phyloP scores from a whole-genome alignment of 2,113 vertebrate genomes.

The Brachyhypopomus gauderio region DNA sequence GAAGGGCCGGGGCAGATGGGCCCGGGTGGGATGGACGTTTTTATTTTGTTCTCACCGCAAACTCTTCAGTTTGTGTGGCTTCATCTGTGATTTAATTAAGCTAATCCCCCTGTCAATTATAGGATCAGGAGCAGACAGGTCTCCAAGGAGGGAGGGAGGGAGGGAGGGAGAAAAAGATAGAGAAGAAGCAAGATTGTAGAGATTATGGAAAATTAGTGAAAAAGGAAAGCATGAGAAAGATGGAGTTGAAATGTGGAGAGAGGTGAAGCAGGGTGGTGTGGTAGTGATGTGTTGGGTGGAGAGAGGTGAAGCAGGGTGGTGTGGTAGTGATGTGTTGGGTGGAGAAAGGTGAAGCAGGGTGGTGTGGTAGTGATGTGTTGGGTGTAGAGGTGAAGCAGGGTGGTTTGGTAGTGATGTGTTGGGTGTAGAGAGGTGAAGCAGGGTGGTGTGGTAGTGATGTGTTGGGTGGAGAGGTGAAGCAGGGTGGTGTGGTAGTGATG shows the following conservation, averaged over 20 bases:
- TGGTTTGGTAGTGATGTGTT: too few relatives aligned
- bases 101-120: constrained; percentile 55
- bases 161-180: neutral
- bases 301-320: neutral
- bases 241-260: neutral
- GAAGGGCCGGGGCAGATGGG: neutral
- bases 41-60: constrained; percentile 58
- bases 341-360: too few relatives aligned
- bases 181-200: neutral
- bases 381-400: too few relatives aligned
- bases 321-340: too few relatives aligned
- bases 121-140: constrained; percentile 27
- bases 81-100: constrained; percentile 64
- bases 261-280: too few relatives aligned
- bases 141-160: neutral
- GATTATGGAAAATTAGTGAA: too few relatives aligned
- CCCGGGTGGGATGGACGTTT: constrained; percentile 17
- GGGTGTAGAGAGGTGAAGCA: neutral
- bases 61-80: constrained; percentile 55
- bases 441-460: too few relatives aligned
- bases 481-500: too few relatives aligned
- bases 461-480: too few relatives aligned
- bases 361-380: too few relatives aligned
- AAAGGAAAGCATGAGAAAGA: neutral
- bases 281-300: neutral